Evolutionary conservation across 2,113 vertebrate species (phyloP), one percentile per base, ranked within the genome.

Genomic region (Eurypyga helias): DNA sequence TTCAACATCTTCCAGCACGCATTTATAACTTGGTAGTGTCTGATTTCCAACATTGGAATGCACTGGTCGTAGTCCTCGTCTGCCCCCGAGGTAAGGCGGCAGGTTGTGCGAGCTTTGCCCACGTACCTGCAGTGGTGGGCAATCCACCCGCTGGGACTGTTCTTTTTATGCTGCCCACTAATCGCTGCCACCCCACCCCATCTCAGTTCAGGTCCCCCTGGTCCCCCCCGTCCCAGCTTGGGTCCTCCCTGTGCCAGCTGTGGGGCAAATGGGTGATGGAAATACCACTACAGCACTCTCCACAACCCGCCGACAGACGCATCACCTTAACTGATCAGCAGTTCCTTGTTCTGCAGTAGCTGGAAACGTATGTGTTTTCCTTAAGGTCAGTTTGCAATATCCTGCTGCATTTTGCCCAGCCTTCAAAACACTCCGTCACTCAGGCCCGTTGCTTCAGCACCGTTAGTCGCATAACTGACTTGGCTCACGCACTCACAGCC

Each of bases 401-500:
- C 34, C 7, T 18, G 82, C 51, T 34, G 33, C 10, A n/a, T 82
- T 89, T 49, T 60, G 38, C 21, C 18, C 45, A 57, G 23, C 11
- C 29, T 49, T 55, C 34, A 75, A 94, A 90, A 78, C 19, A 81
- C 18, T 66, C 71, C 48, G 38, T 20, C 46, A 57, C 55, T 87
- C 49, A 58, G 20, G 33, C 10, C 31, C 13, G 4, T 9, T 62
- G 52, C 7, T 82, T 87, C 79, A 49, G n/a, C 55, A 31, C 3
- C 43, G 2, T 2, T 26, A 51, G 13, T 67, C 48, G 67, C 9
- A 26, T 3, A 76, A 17, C 48, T 24, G 0, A 1, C 28, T 81
- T 65, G 49, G 62, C 60, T 66, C 51, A 24, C 0, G 0, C 0
- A 0, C 26, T 51, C 61, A 57, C 12, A 84, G 49, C 5, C 28